These are phyloP conservation scores for Ivindomyrus marchei DNA, from an alignment of 2,113 vertebrate genomes.

Conservation along the genomic window DNA sequence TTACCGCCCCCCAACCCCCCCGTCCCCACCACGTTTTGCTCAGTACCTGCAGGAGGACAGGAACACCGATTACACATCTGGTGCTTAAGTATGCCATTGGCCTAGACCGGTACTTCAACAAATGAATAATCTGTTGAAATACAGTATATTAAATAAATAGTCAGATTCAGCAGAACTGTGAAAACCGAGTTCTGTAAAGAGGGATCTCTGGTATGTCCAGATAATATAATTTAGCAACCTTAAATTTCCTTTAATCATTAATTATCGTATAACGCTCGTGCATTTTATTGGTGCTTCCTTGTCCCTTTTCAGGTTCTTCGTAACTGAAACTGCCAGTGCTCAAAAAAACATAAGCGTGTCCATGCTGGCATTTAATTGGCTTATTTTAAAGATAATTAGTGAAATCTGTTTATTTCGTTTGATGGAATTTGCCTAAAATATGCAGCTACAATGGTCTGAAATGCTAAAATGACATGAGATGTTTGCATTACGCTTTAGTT, in stretches of 20 bases:
- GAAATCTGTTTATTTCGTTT: not conserved
- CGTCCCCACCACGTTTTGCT: not conserved
- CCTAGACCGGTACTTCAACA: not conserved
- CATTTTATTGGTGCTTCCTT: not conserved
- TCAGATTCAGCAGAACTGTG: not conserved
- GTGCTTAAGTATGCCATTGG: not conserved
- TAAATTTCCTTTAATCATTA: not conserved
- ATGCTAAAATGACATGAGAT: not conserved
- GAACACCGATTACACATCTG: not conserved
- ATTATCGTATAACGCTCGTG: not conserved
- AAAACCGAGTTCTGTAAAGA: not conserved
- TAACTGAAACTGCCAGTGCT: not conserved
- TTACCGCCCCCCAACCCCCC: not conserved
- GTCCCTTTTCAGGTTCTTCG: not conserved
- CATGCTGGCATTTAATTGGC: not conserved
- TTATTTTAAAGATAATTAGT: not conserved
- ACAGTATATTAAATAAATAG: not conserved
- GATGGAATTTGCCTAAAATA: not conserved
- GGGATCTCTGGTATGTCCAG: not conserved
- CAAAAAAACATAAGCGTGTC: not conserved
- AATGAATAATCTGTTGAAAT: slow-evolving; percentile 4
- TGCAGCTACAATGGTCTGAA: not conserved
- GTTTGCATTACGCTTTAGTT: not conserved
- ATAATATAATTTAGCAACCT: not conserved
- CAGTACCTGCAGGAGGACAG: not conserved